Conservation (phyloP, 2,113 vertebrate species). For the Bubo blakistoni region DNA sequence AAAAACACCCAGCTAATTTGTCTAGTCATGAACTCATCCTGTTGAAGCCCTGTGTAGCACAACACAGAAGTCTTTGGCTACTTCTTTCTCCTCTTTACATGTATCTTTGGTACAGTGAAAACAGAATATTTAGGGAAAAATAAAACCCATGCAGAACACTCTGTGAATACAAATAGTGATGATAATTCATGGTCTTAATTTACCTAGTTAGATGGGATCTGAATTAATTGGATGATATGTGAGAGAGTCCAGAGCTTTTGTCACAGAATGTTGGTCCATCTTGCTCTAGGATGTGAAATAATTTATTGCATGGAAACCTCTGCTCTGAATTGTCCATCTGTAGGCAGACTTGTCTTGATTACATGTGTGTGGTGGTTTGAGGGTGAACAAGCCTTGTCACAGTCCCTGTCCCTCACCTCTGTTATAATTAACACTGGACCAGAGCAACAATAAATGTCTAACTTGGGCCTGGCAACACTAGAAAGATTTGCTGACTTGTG, state of each 20-base stretch:
- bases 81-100: neutral
- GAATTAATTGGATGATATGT: neutral
- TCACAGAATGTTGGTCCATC: neutral
- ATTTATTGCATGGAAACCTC: neutral
- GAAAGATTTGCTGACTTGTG: neutral
- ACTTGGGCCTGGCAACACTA: neutral
- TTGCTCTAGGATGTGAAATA: neutral
- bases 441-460: neutral
- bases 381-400: neutral
- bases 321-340: neutral
- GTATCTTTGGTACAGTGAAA: neutral
- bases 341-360: neutral
- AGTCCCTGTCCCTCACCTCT: neutral
- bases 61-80: neutral
- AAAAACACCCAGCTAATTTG: constrained; percentile 13
- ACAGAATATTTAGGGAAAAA: neutral
- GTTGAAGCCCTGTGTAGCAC: neutral
- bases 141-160: neutral
- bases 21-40: neutral
- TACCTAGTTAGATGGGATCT: neutral
- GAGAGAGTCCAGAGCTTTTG: neutral
- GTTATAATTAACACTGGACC: neutral
- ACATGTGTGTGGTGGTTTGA: neutral
- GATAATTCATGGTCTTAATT: neutral
- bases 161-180: neutral